Base-by-base conservation (phyloP, 2,113 vertebrate species). In the Thunnus thynnus region DNA sequence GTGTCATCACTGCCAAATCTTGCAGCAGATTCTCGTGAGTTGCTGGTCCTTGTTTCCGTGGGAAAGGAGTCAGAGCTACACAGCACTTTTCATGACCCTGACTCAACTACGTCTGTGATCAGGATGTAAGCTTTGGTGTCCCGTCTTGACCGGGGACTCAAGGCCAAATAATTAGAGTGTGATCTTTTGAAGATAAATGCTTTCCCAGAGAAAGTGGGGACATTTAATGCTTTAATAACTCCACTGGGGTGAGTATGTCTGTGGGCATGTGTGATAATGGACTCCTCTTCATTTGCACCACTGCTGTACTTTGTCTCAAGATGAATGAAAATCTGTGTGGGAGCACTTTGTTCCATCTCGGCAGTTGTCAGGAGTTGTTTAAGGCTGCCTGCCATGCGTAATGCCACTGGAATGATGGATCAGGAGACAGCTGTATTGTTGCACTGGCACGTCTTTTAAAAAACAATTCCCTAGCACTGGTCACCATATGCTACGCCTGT, bases 121-220 rank as follows among this genome's bases (percentile, higher is more conserved):
- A 16, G 56, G 55, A 67, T 63, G 58, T 58, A 4, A 69, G 46
- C 52, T 56, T 62, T 64, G 46, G 8, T 62, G 57, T 76, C 72
- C 66, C 44, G 17, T 64, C 32, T 4, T 67, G 63, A 74, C 66
- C 63, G 5, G 3, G 13, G 7, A 56, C 44, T 79, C 69, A 55
- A 54, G 55, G 72, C 76, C 65, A 77, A 88, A 75, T 22, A 56
- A 27, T 65, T 70, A 36, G 18, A 12, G 56, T 68, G 72, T 58
- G 62, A 80, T 86, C 75, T 41, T 16, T 55, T 11, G 7, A 30
- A 60, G 63, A 81, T 44, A 67, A 89, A 84, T 56, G 48, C 20
- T 81, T 91, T 86, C 88, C 87, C 90, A 84, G 69, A 84, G 71
- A 76, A 66, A 47, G 46, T 11, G 32, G 14, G 17, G 48, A 60